Base-by-base conservation (phyloP, 92 coral and sea anemone genomes). In the Ricordea florida region DNA sequence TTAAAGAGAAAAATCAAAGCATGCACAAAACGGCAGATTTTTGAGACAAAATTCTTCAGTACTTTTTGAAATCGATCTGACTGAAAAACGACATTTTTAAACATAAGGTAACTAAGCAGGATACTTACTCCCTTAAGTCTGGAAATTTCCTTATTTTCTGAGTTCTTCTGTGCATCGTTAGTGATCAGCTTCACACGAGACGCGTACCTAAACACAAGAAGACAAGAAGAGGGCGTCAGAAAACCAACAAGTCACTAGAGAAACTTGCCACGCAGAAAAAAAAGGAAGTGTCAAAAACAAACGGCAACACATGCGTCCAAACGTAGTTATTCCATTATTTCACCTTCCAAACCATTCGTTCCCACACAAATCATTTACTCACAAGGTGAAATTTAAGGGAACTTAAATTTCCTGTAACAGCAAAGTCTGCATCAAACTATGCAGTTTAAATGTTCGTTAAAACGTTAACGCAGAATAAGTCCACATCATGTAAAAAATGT, bases 121-220 rank as follows among this genome's bases (percentile, higher is more conserved):
- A 18, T 20, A 91, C 98, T 86, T 83, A 96, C 99, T 21, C 93
- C 97, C 56, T 96, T 96, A 5, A 96, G 87, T 70, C 99, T 89
- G 15, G 88, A 59, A 32, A 96, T 96, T 61, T 96, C 99, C 56
- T 96, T 89, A 77, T 96, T 96, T 22, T 96, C 99, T 0, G 94
- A 68, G 53, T 96, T 96, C 84, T 96, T 96, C 37, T 93, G 94
- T 11, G 99, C 99, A 57, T 96, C 99, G 75, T 96, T 96, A 11
- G 99, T 96, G 37, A 96, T 96, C 15, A 96, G 96, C 74, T 96
- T 96, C 5, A 96, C 99, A 32, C 99, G 90, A 24, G 99, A 96
- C 13, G 99, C 99, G 61, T 96, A 96, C 66, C 99, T 96, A 42
- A 7, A 57, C 62, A n/a, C 18, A 22, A 27, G 14, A 2, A 44